These are phyloP conservation scores for Volucella zonaria DNA, from an alignment of 2,888 invertebrate species.

Conservation along the genomic window DNA sequence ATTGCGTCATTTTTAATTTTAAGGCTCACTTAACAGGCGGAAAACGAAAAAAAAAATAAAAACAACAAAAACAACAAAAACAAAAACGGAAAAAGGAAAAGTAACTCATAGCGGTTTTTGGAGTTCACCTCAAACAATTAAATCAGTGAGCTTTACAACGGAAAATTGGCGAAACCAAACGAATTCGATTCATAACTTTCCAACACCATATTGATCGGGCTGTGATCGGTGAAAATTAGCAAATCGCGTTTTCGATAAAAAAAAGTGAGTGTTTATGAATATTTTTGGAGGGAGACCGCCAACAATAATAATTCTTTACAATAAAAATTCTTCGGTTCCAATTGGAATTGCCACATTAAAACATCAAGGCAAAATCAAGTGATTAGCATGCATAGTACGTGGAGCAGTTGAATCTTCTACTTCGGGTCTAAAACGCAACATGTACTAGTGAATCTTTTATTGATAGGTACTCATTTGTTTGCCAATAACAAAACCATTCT, in stretches of 20 bases:
- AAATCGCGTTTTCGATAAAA: constrained; percentile 1
- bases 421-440: constrained; percentile 48
- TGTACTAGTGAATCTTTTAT: constrained; percentile 31
- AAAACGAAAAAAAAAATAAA: constrained; percentile 16
- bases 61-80: neutral
- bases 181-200: constrained; percentile 50
- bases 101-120: too few species aligned
- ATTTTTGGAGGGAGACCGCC: neutral
- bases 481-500: constrained; percentile 52
- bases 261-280: constrained; percentile 18
- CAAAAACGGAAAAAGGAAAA: neutral
- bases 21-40: constrained; percentile 46
- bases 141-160: neutral
- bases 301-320: constrained; percentile 9
- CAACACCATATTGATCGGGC: constrained; percentile 4
- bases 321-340: constrained; percentile 46
- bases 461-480: constrained; percentile 42
- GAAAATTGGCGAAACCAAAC: constrained; percentile 10
- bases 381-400: constrained; percentile 64
- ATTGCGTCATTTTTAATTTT: constrained; percentile 69
- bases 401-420: constrained; percentile 20
- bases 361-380: constrained; percentile 36
- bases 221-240: constrained; percentile 37
- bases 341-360: constrained; percentile 46
- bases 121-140: neutral